Percentiles rank a stretch among this genome's conserved stretches.
These are phyloP conservation scores for Athripsodes cinereus DNA, from an alignment of 2,888 invertebrate genomes.

Conservation along the genomic window DNA sequence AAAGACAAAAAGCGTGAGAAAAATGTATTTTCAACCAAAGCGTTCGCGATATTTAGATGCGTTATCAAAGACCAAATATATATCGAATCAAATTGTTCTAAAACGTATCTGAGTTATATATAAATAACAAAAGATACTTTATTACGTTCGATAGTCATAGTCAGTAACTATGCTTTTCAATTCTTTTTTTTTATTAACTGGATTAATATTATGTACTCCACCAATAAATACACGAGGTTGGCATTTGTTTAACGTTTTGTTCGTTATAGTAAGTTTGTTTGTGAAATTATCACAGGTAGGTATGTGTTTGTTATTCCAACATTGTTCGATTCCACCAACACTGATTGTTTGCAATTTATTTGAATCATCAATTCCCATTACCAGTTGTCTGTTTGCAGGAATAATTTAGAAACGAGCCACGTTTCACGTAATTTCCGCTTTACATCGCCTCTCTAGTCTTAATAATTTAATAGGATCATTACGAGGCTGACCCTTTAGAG, in stretches of 20 bases:
- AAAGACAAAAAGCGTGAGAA: no score
- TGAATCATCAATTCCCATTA: conserved; percentile 2
- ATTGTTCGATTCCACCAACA: background rate
- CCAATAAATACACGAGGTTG: no score
- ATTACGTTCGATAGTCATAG: no score
- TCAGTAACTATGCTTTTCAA: no score
- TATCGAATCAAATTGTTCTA: no score
- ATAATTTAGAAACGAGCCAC: background rate
- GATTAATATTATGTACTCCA: no score
- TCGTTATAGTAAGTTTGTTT: background rate
- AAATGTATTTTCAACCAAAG: no score
- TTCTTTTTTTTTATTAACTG: no score
- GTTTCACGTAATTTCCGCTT: background rate
- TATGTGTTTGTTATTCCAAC: background rate
- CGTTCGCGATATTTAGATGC: no score
- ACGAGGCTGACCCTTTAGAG: background rate
- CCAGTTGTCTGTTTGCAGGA: background rate
- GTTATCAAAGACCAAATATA: no score
- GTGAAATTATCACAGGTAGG: background rate
- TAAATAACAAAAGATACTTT: no score
- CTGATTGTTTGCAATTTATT: conserved; percentile 1
- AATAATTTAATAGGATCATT: conserved; percentile 2
- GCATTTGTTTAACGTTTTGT: background rate
- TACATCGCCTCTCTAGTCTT: background rate
- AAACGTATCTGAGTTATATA: no score